phyloP scores from a whole-genome alignment of 2,797 vertebrate genomes.

The Varecia variegata region DNA sequence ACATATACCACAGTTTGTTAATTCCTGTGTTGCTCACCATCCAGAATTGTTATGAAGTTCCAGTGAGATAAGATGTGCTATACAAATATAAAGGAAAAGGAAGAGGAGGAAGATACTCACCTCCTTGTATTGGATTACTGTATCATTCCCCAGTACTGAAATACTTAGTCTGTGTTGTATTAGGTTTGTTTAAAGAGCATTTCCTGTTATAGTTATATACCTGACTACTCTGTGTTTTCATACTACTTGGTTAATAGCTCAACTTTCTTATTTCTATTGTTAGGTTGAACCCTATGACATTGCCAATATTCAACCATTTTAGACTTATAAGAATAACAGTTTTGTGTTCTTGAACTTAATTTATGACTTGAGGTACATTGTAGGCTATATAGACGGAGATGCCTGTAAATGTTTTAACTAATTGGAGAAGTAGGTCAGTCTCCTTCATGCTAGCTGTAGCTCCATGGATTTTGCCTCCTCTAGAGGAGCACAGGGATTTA shows the following conservation, averaged over 20 bases:
- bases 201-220: not conserved
- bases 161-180: not conserved
- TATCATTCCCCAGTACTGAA: not conserved
- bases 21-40: not conserved
- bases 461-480: not conserved
- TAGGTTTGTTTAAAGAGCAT: not conserved
- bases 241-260: not conserved
- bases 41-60: not conserved
- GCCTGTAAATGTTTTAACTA: not conserved
- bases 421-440: not conserved
- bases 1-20: not conserved
- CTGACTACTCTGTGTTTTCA: not conserved
- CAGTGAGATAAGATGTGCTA: accelerated
- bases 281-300: not conserved
- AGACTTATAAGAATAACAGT: not conserved
- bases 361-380: not conserved
- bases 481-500: not conserved
- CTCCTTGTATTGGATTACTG: not conserved
- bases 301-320: not conserved
- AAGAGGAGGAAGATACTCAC: not conserved
- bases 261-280: not conserved
- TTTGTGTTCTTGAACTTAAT: not conserved
- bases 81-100: not conserved
- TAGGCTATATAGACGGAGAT: not conserved
- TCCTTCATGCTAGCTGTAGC: not conserved